Evolutionary conservation across 2,797 vertebrate species (phyloP).

Genomic region (Gymnocypris eckloni): DNA sequence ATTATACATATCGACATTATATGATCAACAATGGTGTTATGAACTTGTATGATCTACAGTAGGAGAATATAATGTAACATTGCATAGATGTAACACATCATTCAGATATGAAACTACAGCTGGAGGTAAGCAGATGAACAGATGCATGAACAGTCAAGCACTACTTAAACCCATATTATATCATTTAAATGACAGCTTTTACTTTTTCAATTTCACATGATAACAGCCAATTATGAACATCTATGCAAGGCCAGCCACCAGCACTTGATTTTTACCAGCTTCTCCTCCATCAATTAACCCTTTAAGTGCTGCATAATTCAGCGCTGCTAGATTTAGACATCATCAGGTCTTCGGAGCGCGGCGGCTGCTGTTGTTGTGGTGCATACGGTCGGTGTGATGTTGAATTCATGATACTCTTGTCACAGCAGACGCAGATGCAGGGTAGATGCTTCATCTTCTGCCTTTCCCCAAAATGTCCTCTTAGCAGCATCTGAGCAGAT

Average conservation of each 20-base stretch:
- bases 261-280: background rate
- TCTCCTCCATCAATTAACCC: background rate
- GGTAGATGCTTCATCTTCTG: conserved; percentile 22
- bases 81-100: too few relatives aligned
- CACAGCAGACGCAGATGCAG: conserved; percentile 1
- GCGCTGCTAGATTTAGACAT: background rate
- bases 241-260: background rate
- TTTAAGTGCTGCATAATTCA: background rate
- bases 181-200: background rate
- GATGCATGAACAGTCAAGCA: background rate
- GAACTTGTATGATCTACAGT: too few relatives aligned
- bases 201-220: background rate
- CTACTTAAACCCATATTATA: background rate
- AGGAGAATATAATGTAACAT: too few relatives aligned
- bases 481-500: conserved; percentile 3
- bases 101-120: too few relatives aligned
- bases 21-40: too few relatives aligned
- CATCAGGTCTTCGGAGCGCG: background rate
- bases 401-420: background rate
- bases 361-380: background rate
- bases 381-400: background rate
- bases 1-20: too few relatives aligned
- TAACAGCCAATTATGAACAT: background rate
- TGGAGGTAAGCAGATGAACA: background rate
- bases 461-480: background rate